Base-by-base conservation (phyloP, 2,888 invertebrate genomes). In the Zygogramma bicolorata region DNA sequence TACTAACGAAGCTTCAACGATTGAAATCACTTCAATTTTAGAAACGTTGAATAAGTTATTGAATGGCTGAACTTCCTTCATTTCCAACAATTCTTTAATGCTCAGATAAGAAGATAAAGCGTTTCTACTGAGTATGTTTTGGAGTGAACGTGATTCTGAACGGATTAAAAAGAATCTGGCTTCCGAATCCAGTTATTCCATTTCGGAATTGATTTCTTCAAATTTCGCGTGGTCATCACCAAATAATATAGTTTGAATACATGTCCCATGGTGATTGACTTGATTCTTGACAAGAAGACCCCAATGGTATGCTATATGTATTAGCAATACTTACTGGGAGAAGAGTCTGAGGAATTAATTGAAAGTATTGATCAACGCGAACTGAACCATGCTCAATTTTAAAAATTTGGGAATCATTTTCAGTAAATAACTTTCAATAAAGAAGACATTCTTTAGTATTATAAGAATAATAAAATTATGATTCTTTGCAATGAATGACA, bases 181-280 rank as follows among this genome's bases (percentile, higher is more conserved):
- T 25, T 31, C 59, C 65, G 49, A 70, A 70, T 65, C 13, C 42
- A 66, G 3, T 13, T 40, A 18, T 7, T 25, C 15, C 58, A 59
- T 40, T 18, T 69, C 46, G 31, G 13, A 70, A 63, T 58, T 63
- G n/a, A 46, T 58, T 70, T 70, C 25, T 70, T 70, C 13, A 58
- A 65, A 70, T 65, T 58, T 66, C 40, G 27, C 42, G 18, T 42
- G 42, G 18, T 69, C 58, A 46, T 70, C 65, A 53, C 25, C 13
- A 6, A 20, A 3, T 8, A 46, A 3, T 10, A 20, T 46, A 46
- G 20, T 20, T 34, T 34, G 8, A 13, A 13, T n/a, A n/a, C n/a
- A n/a, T n/a, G n/a, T n/a, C n/a, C n/a, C n/a, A n/a, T n/a, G n/a
- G n/a, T n/a, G n/a, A n/a, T n/a, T n/a, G n/a, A n/a, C n/a, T n/a